Evolutionary conservation across 2,113 vertebrate genomes (phyloP).

Genomic region (Pangasianodon hypophthalmus): DNA sequence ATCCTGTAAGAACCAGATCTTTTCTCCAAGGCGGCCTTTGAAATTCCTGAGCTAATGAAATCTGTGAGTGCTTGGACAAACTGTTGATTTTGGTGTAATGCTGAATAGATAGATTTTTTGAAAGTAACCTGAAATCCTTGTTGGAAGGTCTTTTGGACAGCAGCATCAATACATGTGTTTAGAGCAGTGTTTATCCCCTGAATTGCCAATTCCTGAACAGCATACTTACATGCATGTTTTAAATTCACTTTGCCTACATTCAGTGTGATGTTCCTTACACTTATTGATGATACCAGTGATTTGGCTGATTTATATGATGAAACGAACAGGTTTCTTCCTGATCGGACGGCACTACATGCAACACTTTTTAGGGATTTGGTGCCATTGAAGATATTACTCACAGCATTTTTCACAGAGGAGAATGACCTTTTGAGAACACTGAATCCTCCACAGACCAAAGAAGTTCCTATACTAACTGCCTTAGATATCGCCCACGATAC

Average conservation of each 20-base stretch:
- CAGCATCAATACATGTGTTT: conserved; percentile 11
- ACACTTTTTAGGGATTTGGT: conserved; percentile 35
- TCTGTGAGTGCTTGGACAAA: conserved; percentile 11
- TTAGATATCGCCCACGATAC: conserved; percentile 52
- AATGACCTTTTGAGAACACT: background rate
- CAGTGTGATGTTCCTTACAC: background rate
- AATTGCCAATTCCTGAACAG: conserved; percentile 36
- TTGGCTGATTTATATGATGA: background rate
- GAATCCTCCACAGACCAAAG: conserved; percentile 46
- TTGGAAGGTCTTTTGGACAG: background rate
- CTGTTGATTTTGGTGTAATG: conserved; percentile 14
- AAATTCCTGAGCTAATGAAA: conserved; percentile 23
- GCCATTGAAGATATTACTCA: background rate
- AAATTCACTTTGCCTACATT: conserved; percentile 1
- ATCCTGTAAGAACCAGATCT: conserved; percentile 9
- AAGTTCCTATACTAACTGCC: conserved; percentile 38
- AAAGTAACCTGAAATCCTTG: background rate
- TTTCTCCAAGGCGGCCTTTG: conserved; percentile 12
- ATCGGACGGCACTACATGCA: conserved; percentile 14
- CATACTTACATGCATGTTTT: conserved; percentile 17
- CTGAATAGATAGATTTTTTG: background rate
- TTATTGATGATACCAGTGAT: background rate
- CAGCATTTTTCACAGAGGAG: background rate
- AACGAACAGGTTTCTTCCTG: conserved; percentile 29
- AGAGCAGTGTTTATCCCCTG: conserved; percentile 13